Conservation (phyloP, 2,888 invertebrate species). For the Caenorhabditis angaria region DNA sequence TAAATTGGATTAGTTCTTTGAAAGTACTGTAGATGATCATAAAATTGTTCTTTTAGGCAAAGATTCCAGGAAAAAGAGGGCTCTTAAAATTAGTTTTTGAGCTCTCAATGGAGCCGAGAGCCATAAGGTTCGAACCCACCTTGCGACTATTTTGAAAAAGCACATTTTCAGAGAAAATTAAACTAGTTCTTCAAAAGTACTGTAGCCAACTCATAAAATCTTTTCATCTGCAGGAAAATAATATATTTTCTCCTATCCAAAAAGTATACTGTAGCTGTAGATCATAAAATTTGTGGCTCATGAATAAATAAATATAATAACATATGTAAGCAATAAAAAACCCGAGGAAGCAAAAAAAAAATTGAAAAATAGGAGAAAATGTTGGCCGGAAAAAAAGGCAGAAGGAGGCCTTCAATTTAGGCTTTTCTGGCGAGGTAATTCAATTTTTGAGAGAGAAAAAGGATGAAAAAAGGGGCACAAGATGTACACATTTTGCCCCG, state of each 20-base stretch:
- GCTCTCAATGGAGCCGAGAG: no score
- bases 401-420: neutral
- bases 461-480: neutral
- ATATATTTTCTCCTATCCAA: no score
- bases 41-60: constrained; percentile 8
- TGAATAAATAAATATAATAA: neutral
- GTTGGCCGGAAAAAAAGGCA: neutral
- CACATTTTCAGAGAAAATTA: no score
- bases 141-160: no score
- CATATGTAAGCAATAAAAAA: constrained; percentile 26
- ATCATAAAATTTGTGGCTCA: neutral
- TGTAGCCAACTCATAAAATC: no score
- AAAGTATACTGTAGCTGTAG: no score
- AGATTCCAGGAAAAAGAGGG: neutral
- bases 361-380: constrained; percentile 15
- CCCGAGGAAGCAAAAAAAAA: constrained; percentile 17
- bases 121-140: no score
- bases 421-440: constrained; percentile 33
- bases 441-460: constrained; percentile 21
- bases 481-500: neutral
- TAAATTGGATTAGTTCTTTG: no score
- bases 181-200: no score
- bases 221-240: no score
- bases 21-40: no score
- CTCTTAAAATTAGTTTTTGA: neutral